Evolutionary conservation across 2,797 vertebrate genomes (phyloP).

Genomic region (Onychomys torridus): DNA sequence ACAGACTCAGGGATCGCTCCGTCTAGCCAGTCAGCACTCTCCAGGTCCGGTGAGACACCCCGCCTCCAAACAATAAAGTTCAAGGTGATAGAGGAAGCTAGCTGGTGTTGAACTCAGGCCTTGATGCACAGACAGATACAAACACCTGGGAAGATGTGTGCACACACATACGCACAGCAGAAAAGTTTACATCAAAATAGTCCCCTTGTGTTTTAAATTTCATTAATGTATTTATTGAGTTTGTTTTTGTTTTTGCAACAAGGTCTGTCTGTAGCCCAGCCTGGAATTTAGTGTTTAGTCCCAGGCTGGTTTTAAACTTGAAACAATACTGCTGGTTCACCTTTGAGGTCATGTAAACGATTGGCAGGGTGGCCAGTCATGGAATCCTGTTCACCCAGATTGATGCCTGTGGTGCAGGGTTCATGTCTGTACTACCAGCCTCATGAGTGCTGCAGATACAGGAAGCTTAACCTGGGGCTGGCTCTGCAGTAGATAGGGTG

Average conservation of each 20-base stretch:
- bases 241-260: neutral
- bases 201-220: neutral
- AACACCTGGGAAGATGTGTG: neutral
- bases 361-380: neutral
- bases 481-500: neutral
- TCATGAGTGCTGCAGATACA: neutral
- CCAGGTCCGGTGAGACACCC: neutral
- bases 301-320: neutral
- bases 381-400: neutral
- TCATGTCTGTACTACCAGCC: neutral
- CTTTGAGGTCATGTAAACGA: rapidly evolving
- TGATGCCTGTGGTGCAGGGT: neutral
- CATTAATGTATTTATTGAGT: neutral
- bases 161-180: neutral
- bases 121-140: neutral
- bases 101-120: neutral
- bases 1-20: neutral
- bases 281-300: neutral
- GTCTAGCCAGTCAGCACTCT: neutral
- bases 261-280: neutral
- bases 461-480: neutral
- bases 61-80: neutral
- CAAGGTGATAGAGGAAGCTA: neutral
- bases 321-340: neutral
- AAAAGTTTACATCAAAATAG: neutral